Evolutionary conservation across 30 jellyfish, hydroid and myxozoan genomes (phyloP).

Genomic region (Cassiopea andromeda): DNA sequence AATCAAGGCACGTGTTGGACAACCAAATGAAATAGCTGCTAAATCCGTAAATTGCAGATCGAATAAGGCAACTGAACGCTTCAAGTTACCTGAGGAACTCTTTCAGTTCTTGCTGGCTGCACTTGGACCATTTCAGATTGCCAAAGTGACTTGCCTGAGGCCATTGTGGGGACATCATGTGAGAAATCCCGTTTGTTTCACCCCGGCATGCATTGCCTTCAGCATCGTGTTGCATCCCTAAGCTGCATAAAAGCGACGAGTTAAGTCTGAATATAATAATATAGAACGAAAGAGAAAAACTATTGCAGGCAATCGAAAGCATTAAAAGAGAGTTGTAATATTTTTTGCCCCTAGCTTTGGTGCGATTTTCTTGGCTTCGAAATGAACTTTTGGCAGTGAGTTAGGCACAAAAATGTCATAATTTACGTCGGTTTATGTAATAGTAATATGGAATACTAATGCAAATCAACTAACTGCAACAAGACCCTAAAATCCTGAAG

Average conservation of each 20-base stretch:
- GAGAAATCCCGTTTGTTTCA: constrained; percentile 86
- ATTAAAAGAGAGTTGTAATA: not conserved
- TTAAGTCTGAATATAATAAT: not conserved
- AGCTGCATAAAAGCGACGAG: constrained; percentile 38
- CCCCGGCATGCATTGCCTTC: constrained; percentile 79
- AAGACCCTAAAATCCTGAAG: too few species aligned
- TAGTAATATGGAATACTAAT: too few species aligned
- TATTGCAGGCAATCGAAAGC: not conserved
- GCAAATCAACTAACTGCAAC: too few species aligned
- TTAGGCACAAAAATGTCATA: too few species aligned
- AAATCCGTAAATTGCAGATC: not conserved
- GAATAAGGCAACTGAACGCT: not conserved
- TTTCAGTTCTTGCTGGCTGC: constrained; percentile 85
- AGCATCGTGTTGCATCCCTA: constrained; percentile 96
- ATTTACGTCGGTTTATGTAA: too few species aligned
- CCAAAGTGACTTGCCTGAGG: constrained; percentile 78
- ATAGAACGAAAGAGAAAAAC: not conserved
- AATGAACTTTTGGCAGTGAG: too few species aligned
- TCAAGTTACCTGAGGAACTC: constrained; percentile 80
- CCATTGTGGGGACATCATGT: constrained; percentile 97
- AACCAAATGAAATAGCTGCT: not conserved
- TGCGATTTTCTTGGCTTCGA: too few species aligned
- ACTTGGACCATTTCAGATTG: constrained; percentile 89
- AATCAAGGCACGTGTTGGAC: not conserved
- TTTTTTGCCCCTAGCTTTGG: too few species aligned